Base-by-base conservation (phyloP, 2,888 invertebrate genomes). In the Balanococcus diminutus region DNA sequence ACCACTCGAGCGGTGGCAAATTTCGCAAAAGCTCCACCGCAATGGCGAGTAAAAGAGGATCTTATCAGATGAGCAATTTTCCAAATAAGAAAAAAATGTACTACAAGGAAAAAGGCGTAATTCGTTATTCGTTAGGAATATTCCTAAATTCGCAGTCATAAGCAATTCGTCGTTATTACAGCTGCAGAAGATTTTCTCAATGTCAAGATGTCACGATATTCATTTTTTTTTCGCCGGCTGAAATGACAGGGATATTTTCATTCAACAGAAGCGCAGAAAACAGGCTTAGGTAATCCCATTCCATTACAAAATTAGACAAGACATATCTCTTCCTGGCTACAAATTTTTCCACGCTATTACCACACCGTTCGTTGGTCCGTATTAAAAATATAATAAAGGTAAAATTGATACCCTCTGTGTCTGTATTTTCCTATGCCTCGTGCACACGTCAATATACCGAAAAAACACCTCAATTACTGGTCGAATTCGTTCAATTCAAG, bases 391-490 rank as follows among this genome's bases (percentile, higher is more conserved):
- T 3, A 28, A 14, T 67, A 22, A 67, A 22, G 8, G 2, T 9
- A 11, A 25, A 67, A 28, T 14, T 25, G 11, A 28, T 28, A 56
- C 56, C 56, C 22, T 22, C 56, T 56, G 16, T 46, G 2, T 8
- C 3, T 36, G 8, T 36, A 36, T 36, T 36, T 36, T 5, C 36
- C 4, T 36, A 16, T 14, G 5, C 14, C 46, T 16, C 11, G 11
- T 14, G 9, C 56, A 56, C 56, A 11, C 56, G 56, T 56, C 56
- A 56, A 56, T 56, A 19, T 22, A 56, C 56, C 56, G 22, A 56
- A 56, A 46, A 56, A 56, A 56, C 56, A 56, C 56, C 56, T 56
- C 56, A 56, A 56, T 56, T 56, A 56, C 56, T 22, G 56, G 56
- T 8, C 56, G 22, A 3, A 56, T 22, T 56, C 56, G 56, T 8